A percentile compares a stretch with the other conserved stretches of the same genome.
Evolutionary conservation across 2,888 invertebrate genomes (phyloP).

Genomic region (Diplolepis rosae): DNA sequence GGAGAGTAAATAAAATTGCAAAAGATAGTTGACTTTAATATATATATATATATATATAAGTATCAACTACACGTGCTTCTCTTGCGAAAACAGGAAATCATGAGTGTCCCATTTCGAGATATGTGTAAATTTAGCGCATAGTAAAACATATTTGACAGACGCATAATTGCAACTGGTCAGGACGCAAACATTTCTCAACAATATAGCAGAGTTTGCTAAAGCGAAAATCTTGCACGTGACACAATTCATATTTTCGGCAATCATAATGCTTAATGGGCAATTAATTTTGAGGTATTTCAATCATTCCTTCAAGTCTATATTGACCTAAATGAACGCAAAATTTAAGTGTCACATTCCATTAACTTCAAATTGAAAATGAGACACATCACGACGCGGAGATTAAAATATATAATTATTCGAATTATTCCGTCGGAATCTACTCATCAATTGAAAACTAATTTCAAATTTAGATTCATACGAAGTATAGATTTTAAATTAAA

Average conservation of each 20-base stretch:
- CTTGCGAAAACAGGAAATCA: slow-evolving; percentile 52
- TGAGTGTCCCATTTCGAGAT: slow-evolving; percentile 49
- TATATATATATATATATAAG: too few species aligned
- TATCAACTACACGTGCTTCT: slow-evolving; percentile 30
- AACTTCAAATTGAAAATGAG: neutral
- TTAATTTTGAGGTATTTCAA: slow-evolving; percentile 28
- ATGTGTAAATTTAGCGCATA: slow-evolving; percentile 60
- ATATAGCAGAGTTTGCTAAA: slow-evolving; percentile 55
- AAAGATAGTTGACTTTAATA: neutral
- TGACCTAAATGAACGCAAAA: slow-evolving; percentile 30
- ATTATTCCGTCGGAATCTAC: neutral
- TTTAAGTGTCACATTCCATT: neutral
- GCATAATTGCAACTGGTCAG: slow-evolving; percentile 59
- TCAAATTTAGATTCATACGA: too few species aligned
- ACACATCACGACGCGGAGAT: neutral
- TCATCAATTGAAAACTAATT: neutral
- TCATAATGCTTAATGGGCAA: neutral
- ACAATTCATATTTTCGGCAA: slow-evolving; percentile 41
- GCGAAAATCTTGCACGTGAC: slow-evolving; percentile 48
- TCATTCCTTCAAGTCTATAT: slow-evolving; percentile 21
- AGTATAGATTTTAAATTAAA: too few species aligned
- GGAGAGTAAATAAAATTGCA: neutral
- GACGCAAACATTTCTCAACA: slow-evolving; percentile 39
- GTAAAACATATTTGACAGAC: slow-evolving; percentile 48
- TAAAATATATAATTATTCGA: neutral